Conservation (phyloP, 2,113 vertebrate genomes). For the Oryzias curvinotus region DNA sequence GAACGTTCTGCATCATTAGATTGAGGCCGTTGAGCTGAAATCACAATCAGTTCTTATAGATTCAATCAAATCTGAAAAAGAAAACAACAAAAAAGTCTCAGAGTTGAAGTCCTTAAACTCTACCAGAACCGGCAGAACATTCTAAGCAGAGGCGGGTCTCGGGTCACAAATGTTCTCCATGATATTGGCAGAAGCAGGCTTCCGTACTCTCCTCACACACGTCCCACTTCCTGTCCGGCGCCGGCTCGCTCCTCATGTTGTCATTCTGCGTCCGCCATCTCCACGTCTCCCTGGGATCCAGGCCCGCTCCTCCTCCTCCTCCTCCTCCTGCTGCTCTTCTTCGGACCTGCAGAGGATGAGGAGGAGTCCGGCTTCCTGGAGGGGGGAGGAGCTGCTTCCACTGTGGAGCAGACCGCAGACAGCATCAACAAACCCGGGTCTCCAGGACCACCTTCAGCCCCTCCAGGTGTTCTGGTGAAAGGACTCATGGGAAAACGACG, state of each 20-base stretch:
- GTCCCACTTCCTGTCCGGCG: background rate
- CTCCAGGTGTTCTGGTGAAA: background rate
- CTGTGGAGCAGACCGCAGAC: conserved; percentile 19
- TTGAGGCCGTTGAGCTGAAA: too few species aligned
- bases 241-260: too few species aligned
- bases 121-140: too few species aligned
- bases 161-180: too few species aligned
- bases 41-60: too few species aligned
- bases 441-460: background rate
- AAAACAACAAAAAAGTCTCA: background rate
- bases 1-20: too few species aligned
- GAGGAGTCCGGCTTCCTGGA: conserved; percentile 38
- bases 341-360: background rate
- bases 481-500: too few species aligned
- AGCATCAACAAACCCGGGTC: too few species aligned
- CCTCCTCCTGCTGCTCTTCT: background rate
- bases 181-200: background rate
- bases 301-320: conserved; percentile 9
- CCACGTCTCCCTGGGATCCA: conserved; percentile 26
- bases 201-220: background rate
- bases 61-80: background rate
- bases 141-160: too few species aligned
- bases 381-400: conserved; percentile 11
- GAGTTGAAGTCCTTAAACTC: background rate
- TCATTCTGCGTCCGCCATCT: conserved; percentile 63